These are phyloP conservation scores for Coelogynopora nodosa DNA, from an alignment of 2,888 invertebrate species.

Conservation along the genomic window DNA sequence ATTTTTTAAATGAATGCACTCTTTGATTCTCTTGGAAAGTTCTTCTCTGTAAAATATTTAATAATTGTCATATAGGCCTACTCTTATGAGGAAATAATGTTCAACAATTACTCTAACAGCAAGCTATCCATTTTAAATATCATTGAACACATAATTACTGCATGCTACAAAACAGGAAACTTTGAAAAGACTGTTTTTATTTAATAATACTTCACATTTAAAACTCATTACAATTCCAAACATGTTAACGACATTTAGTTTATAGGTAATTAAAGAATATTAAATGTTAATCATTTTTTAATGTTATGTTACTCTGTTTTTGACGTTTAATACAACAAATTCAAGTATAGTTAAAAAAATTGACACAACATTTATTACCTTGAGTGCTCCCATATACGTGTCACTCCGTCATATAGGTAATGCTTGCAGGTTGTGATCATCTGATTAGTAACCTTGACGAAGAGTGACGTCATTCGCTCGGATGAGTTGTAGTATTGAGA, in stretches of 20 bases:
- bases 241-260: not conserved
- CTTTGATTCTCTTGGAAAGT: constrained; percentile 74
- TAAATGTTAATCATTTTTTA: not conserved
- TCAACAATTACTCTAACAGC: too few species aligned
- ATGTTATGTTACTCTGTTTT: too few species aligned
- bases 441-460: constrained; percentile 97
- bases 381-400: constrained; percentile 85
- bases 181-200: too few species aligned
- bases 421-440: constrained; percentile 94
- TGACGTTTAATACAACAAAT: too few species aligned
- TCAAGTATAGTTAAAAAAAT: too few species aligned
- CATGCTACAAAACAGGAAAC: too few species aligned
- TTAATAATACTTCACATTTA: too few species aligned
- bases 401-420: constrained; percentile 72
- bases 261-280: not conserved
- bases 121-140: too few species aligned
- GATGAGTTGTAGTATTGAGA: constrained; percentile 94
- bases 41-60: constrained; percentile 53
- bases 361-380: too few species aligned
- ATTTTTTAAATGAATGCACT: constrained; percentile 80
- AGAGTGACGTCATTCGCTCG: constrained; percentile 86
- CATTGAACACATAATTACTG: too few species aligned
- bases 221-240: not conserved
- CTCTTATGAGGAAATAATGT: too few species aligned
- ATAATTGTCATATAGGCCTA: too few species aligned